Evolutionary conservation across 2,888 invertebrate genomes (phyloP), one percentile per base, ranked within the genome.

Genomic region (Dynastes tityus): DNA sequence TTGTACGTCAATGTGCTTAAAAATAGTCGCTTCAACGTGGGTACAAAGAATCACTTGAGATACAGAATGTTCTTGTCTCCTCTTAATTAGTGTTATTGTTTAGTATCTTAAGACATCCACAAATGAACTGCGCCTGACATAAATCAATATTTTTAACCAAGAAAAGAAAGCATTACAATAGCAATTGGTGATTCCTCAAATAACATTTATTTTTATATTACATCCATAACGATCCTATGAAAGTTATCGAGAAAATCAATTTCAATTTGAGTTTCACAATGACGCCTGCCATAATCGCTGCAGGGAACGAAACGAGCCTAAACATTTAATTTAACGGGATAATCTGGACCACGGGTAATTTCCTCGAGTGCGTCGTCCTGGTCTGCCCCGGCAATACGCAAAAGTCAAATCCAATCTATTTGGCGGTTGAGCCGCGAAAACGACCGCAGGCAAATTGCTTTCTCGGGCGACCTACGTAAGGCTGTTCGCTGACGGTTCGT

Each of bases 401-500:
- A 82, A 82, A 81, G 81, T 83, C 82, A 81, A 81, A 82, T 83
- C 81, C 82, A 83, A 83, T 83, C 82, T 82, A 82, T 81, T 82
- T 81, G 81, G 82, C 67, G 82, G 81, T 79, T 83, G 79, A 79
- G 79, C 82, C 80, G 78, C 82, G 79, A 82, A 80, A 83, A 81
- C 82, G 80, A 80, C 82, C 82, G 76, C 82, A 81, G 74, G 81
- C 82, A 83, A 83, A 83, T 83, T 81, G 82, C 81, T 81, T 82
- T 78, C 63, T 74, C 61, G 45, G 49, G 73, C 73, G 58, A 74
- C 73, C 73, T 74, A 74, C 45, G 73, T 55, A 74, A 45, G 73
- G 22, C n/a, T 61, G 61, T 63, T 74, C 73, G 61, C 58, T 61
- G 63, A 74, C 73, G 73, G 73, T 74, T 61, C 73, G 73, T 74